Evolutionary conservation across 2,888 invertebrate species (phyloP).

Genomic region (Pseudanteris insignis): DNA sequence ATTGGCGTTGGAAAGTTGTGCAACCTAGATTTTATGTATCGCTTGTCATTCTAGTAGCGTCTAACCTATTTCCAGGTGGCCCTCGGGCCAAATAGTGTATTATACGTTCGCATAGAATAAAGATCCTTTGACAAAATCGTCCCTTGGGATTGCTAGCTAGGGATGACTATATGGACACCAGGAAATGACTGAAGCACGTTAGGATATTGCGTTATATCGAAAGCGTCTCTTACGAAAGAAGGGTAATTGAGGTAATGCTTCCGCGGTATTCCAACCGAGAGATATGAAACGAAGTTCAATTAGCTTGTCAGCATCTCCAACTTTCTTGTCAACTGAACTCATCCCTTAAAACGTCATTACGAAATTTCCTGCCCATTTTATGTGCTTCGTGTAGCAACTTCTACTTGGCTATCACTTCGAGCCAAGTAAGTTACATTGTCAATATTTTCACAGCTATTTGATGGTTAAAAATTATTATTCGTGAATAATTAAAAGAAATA

Average conservation of each 20-base stretch:
- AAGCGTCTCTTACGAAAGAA: conserved; percentile 38
- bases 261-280: conserved; percentile 17
- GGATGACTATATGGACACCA: conserved; percentile 61
- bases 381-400: neutral
- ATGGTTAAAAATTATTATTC: too few relatives aligned
- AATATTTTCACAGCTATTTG: too few relatives aligned
- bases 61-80: conserved; percentile 61
- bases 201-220: conserved; percentile 65
- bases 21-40: conserved; percentile 37
- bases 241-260: conserved; percentile 17
- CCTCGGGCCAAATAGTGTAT: conserved; percentile 60
- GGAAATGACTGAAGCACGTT: conserved; percentile 66
- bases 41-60: conserved; percentile 46
- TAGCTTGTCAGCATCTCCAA: conserved; percentile 4
- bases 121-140: conserved; percentile 67
- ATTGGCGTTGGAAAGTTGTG: conserved; percentile 25
- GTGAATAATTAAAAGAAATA: too few relatives aligned
- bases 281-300: conserved; percentile 19
- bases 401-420: too few relatives aligned
- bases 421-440: too few relatives aligned
- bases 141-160: conserved; percentile 62
- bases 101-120: conserved; percentile 65
- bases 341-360: too few relatives aligned
- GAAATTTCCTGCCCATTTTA: too few relatives aligned
- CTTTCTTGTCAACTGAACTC: neutral